Evolutionary conservation across 2,113 vertebrate species (phyloP).

Genomic region (Arenaria interpres): DNA sequence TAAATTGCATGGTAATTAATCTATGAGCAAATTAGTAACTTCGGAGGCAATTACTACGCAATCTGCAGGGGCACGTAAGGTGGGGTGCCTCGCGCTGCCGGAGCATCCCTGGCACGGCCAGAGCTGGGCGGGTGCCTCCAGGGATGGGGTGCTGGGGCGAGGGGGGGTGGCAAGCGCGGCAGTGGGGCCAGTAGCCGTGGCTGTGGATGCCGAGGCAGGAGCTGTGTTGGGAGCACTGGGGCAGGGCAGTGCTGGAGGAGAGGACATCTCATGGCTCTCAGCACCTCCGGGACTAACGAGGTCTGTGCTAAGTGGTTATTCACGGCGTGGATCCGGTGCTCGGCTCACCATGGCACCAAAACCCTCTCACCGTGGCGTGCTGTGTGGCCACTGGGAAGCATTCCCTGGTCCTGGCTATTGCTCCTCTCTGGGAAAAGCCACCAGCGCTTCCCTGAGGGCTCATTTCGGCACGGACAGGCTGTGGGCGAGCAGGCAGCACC

Average conservation of each 20-base stretch:
- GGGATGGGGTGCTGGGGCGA: too few species aligned
- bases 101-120: not conserved
- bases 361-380: rapidly evolving
- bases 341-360: rapidly evolving
- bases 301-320: not conserved
- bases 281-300: rapidly evolving
- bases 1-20: not conserved
- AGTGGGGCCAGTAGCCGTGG: not conserved
- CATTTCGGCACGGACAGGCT: rapidly evolving
- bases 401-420: rapidly evolving
- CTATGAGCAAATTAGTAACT: not conserved
- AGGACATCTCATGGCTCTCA: not conserved
- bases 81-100: not conserved
- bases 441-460: not conserved
- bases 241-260: not conserved
- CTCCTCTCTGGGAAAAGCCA: not conserved
- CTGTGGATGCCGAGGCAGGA: not conserved
- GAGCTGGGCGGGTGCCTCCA: not conserved
- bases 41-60: rapidly evolving
- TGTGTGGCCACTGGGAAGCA: not conserved
- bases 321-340: rapidly evolving
- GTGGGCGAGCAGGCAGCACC: not conserved
- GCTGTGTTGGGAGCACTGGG: not conserved
- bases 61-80: not conserved
- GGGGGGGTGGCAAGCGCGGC: not conserved